A percentile compares a stretch with the other conserved stretches of the same genome.
These are phyloP conservation scores for Lerema accius DNA, from an alignment of 1,140 invertebrate species.

Conservation along the genomic window DNA sequence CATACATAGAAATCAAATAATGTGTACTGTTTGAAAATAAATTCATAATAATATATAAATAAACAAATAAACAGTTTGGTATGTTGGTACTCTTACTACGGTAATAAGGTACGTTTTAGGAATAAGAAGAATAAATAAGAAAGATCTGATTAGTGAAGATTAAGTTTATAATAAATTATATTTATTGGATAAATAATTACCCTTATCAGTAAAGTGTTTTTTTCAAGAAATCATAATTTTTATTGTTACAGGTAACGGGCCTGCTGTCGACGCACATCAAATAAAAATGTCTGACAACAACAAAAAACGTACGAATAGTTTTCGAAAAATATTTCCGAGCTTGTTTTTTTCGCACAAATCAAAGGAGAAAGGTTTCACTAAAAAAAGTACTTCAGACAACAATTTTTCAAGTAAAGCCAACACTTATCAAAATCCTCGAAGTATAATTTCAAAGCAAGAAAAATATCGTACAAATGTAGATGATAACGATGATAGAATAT, in stretches of 20 bases:
- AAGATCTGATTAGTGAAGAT: too few relatives aligned
- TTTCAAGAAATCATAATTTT: too few relatives aligned
- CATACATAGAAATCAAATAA: too few relatives aligned
- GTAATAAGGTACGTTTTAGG: too few relatives aligned
- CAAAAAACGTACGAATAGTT: slow-evolving; percentile 65
- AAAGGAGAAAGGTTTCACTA: slow-evolving; percentile 58
- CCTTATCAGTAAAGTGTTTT: too few relatives aligned
- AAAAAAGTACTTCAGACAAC: slow-evolving; percentile 29
- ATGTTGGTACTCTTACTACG: too few relatives aligned
- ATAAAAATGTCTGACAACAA: slow-evolving; percentile 61
- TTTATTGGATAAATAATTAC: too few relatives aligned
- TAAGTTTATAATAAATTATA: too few relatives aligned
- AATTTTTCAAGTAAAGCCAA: slow-evolving; percentile 49
- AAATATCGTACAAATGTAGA: slow-evolving; percentile 34
- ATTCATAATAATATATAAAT: too few relatives aligned
- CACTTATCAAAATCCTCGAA: slow-evolving; percentile 62
- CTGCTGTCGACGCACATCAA: not conserved
- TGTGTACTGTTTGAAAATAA: too few relatives aligned
- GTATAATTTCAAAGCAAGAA: slow-evolving; percentile 43
- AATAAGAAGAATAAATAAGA: too few relatives aligned
- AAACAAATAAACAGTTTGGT: too few relatives aligned
- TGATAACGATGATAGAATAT: slow-evolving; percentile 57
- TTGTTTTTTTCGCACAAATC: slow-evolving; percentile 65
- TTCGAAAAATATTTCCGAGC: slow-evolving; percentile 69
- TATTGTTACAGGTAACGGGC: slow-evolving; percentile 23